phyloP scores from a whole-genome alignment of 2,113 vertebrate genomes.

The Thamnophis sirtalis region DNA sequence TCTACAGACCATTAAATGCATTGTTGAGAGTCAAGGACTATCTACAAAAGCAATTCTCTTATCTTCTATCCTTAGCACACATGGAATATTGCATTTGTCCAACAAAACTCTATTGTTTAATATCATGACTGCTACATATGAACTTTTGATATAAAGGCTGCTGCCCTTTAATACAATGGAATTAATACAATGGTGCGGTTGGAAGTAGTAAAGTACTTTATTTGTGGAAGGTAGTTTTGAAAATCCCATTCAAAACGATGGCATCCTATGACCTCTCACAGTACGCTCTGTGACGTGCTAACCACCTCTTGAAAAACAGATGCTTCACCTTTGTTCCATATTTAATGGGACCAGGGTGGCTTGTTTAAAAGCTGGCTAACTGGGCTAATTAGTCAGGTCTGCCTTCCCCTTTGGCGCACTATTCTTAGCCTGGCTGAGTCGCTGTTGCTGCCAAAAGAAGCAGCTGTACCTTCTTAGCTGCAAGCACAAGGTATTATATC shows the following conservation, averaged over 20 bases:
- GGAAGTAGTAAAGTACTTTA: background rate
- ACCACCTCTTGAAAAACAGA: background rate
- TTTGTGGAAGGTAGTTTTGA: background rate
- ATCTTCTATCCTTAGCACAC: background rate
- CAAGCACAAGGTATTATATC: background rate
- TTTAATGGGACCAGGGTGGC: background rate
- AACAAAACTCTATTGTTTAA: background rate
- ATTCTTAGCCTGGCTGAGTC: background rate
- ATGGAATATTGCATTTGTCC: background rate
- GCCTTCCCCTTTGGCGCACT: background rate
- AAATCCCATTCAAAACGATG: too few species aligned
- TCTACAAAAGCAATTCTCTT: background rate
- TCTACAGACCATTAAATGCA: background rate
- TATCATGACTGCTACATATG: background rate
- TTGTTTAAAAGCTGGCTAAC: background rate
- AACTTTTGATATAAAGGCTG: too few species aligned
- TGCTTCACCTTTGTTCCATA: background rate
- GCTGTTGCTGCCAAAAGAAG: background rate
- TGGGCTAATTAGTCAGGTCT: background rate
- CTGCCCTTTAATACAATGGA: background rate
- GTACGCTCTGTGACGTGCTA: background rate
- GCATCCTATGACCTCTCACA: background rate
- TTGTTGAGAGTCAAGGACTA: background rate
- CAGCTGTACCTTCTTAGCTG: background rate
- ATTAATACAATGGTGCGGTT: background rate